phyloP scores from a whole-genome alignment of 2,888 invertebrate species.

The Acrocera orbiculus region DNA sequence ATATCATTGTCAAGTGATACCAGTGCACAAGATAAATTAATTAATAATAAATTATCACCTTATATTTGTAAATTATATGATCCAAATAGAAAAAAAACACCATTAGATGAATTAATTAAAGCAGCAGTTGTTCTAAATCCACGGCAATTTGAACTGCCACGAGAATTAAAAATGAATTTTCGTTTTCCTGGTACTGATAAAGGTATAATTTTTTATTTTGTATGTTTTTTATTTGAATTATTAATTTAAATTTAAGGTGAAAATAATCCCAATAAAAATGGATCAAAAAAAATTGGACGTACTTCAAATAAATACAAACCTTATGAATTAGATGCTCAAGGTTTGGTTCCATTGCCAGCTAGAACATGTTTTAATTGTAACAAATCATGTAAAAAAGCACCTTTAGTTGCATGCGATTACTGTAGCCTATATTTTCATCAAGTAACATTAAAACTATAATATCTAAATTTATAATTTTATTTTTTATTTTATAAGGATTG shows the following conservation, averaged over 20 bases:
- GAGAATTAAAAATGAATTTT: conserved; percentile 57
- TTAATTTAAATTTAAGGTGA: conserved; percentile 15
- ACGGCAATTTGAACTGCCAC: conserved; percentile 72
- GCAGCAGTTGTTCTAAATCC: conserved; percentile 78
- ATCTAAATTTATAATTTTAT: neutral
- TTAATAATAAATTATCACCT: conserved; percentile 18
- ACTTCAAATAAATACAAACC: conserved; percentile 31
- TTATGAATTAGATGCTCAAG: conserved; percentile 38
- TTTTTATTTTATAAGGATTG: conserved; percentile 48
- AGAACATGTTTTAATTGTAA: conserved; percentile 70
- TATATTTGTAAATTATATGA: conserved; percentile 25
- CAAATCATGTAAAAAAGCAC: conserved; percentile 66
- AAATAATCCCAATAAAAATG: conserved; percentile 18
- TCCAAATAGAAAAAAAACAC: conserved; percentile 34
- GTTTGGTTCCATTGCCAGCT: conserved; percentile 62
- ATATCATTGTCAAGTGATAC: conserved; percentile 23
- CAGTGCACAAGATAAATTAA: conserved; percentile 12
- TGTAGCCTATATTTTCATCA: conserved; percentile 80
- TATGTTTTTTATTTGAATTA: no score
- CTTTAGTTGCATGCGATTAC: conserved; percentile 83
- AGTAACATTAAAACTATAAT: conserved; percentile 17
- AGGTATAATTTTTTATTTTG: conserved; percentile 29
- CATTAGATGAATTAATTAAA: conserved; percentile 61
- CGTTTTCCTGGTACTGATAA: conserved; percentile 71
- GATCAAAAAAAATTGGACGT: conserved; percentile 19